Evolutionary conservation across 2,113 vertebrate genomes (phyloP).

Genomic region (Proteles cristata): DNA sequence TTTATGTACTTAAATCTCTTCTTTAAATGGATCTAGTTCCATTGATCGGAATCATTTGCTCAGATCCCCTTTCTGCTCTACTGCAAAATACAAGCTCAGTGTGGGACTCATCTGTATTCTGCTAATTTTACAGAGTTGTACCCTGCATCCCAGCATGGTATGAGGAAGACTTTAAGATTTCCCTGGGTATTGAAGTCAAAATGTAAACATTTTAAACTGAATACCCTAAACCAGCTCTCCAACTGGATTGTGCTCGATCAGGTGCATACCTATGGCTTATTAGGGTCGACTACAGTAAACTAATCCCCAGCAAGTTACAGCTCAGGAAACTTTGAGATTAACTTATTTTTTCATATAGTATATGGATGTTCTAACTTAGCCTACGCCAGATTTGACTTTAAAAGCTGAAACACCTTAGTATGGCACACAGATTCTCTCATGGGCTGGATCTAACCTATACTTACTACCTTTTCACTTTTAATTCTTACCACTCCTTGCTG

Average conservation of each 20-base stretch:
- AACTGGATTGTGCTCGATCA: not conserved
- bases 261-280: not conserved
- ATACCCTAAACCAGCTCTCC: not conserved
- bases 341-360: not conserved
- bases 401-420: not conserved
- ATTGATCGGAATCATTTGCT: slow-evolving; percentile 74
- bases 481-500: not conserved
- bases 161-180: slow-evolving; percentile 7
- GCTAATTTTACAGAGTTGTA: slow-evolving; percentile 57
- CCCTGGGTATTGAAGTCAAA: slow-evolving; percentile 17
- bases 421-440: not conserved
- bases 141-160: not conserved
- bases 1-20: slow-evolving; percentile 78
- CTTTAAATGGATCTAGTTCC: slow-evolving; percentile 71
- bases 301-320: not conserved
- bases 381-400: not conserved
- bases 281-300: not conserved
- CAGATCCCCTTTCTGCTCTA: slow-evolving; percentile 58
- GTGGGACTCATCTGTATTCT: slow-evolving; percentile 55
- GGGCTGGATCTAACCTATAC: not conserved
- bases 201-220: slow-evolving; percentile 48
- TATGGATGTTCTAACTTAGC: slow-evolving; percentile 39
- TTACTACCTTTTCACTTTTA: slow-evolving; percentile 4
- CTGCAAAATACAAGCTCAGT: slow-evolving; percentile 64
- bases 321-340: slow-evolving; percentile 12